phyloP scores from a whole-genome alignment of 2,888 invertebrate species.

The Pollenia labialis region DNA sequence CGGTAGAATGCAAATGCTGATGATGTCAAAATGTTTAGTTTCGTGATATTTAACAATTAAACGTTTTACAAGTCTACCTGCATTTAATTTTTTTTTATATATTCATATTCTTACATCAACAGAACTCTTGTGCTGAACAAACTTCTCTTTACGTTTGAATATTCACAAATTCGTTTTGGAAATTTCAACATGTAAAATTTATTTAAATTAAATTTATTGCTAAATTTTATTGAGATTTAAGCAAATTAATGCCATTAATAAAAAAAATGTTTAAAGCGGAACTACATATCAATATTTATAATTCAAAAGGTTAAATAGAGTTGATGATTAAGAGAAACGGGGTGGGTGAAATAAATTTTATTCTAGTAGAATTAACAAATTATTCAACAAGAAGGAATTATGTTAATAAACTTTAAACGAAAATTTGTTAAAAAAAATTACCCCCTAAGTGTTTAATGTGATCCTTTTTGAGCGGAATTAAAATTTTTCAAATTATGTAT shows the following conservation, averaged over 20 bases:
- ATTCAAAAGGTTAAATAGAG: neutral
- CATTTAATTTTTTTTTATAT: neutral
- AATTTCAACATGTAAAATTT: conserved; percentile 52
- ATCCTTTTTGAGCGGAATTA: no score
- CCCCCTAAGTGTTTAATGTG: no score
- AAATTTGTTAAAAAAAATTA: no score
- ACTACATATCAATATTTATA: conserved; percentile 4
- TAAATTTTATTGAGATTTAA: conserved; percentile 30
- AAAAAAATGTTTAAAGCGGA: conserved; percentile 25
- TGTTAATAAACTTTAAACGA: no score
- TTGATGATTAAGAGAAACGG: neutral
- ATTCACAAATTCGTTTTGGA: conserved; percentile 51
- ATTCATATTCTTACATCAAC: neutral
- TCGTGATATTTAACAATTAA: conserved; percentile 19
- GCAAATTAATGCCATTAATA: conserved; percentile 10
- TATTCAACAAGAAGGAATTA: no score
- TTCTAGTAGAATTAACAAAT: no score
- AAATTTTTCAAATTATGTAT: no score
- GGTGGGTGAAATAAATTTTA: neutral
- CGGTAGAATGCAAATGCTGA: neutral
- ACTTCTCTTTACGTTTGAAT: neutral
- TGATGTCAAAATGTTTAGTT: conserved; percentile 6
- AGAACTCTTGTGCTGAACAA: conserved; percentile 8
- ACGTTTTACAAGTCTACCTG: neutral
- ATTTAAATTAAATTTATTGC: conserved; percentile 54